A percentile compares a stretch with the other conserved stretches of the same genome.
Conservation (phyloP, 1,140 invertebrate species). For the Piezodorus guildinii region DNA sequence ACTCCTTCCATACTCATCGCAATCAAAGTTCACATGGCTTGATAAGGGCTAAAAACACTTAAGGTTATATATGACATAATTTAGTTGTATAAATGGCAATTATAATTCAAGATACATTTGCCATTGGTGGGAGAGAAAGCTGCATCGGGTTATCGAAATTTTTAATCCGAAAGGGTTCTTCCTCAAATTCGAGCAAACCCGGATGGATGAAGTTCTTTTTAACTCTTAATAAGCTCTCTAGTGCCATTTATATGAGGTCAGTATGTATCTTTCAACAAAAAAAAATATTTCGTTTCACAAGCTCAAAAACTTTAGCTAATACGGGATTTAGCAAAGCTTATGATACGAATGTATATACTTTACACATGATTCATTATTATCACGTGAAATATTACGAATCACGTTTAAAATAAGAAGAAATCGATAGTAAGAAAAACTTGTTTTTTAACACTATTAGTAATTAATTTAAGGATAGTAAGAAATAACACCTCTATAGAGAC, state of each 20-base stretch:
- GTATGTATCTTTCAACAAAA: too few relatives aligned
- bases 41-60: conserved; percentile 24
- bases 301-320: too few relatives aligned
- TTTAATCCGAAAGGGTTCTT: background rate
- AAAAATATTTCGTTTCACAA: too few relatives aligned
- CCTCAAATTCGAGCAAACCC: background rate
- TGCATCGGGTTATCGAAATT: conserved; percentile 12
- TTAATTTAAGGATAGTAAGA: too few relatives aligned
- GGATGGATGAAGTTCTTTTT: background rate
- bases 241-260: conserved; percentile 1
- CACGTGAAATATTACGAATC: too few relatives aligned
- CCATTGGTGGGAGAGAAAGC: conserved; percentile 25
- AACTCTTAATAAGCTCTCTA: conserved; percentile 8
- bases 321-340: too few relatives aligned
- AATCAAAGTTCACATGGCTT: conserved; percentile 16
- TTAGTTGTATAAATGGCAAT: background rate
- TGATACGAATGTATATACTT: too few relatives aligned
- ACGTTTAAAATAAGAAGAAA: too few relatives aligned
- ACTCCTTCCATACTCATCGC: conserved; percentile 51
- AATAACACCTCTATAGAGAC: too few relatives aligned
- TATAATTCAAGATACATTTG: conserved; percentile 18
- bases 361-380: too few relatives aligned
- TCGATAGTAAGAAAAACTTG: too few relatives aligned
- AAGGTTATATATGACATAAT: background rate
- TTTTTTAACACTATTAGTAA: too few relatives aligned